Evolutionary conservation across 2,113 vertebrate species (phyloP), one percentile per base, ranked within the genome.

Genomic region (Ciconia maguari): DNA sequence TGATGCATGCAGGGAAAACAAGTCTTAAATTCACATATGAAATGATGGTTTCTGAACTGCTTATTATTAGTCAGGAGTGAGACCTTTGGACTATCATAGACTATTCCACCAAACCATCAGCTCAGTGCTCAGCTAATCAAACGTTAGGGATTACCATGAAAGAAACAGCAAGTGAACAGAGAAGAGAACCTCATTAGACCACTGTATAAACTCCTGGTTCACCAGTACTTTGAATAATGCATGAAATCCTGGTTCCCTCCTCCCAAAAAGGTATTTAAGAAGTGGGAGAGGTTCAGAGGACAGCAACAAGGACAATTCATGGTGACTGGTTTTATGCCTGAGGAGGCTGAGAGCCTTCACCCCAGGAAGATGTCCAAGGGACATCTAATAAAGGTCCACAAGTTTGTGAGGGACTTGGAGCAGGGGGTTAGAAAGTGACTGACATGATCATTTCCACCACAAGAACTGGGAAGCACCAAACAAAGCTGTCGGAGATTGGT

Each of bases 401-500:
- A 32, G 13, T 42, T 58, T 29, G 19, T 77, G 48, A 90, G 16
- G 10, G 24, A 48, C 5, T 36, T 68, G 19, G 30, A 87, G 38
- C n/a, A 93, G 46, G 13, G 30, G 38, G 6, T 18, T 75, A 75
- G 60, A 48, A 84, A 75, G 42, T 49, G 64, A 66, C 32, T 27
- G 15, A n/a, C 27, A 38, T 4, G 4, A 36, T 41, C 4, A 32
- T 80, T 87, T 82, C 57, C n/a, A 75, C 36, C 18, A 72, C 34
- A 90, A 68, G 61, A 88, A 61, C 10, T 2, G 3, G 49, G 49
- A 94, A 83, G 36, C 36, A 83, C 13, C 52, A 72, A 89, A 49
- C 0, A 0, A 88, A 88, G 46, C 48, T 55, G 14, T 14, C 4
- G 2, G 36, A 77, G 16, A 9, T 26, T n/a, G 22, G 16, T 46